Percentiles rank a stretch among this genome's conserved stretches.
These are phyloP conservation scores for Platanista minor DNA, from an alignment of 2,113 vertebrate species.

Conservation along the genomic window DNA sequence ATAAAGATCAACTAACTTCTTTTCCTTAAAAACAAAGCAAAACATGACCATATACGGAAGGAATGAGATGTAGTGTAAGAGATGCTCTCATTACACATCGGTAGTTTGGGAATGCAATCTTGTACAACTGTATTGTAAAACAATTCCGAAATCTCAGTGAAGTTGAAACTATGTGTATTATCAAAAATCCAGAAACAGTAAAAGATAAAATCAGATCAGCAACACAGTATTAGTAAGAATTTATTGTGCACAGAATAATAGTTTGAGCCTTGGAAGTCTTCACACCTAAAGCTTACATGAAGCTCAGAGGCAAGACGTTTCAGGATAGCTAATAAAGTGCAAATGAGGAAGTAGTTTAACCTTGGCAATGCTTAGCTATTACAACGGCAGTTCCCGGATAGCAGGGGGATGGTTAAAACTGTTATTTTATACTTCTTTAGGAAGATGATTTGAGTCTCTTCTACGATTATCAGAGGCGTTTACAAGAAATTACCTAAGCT, in stretches of 20 bases:
- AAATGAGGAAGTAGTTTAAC: not conserved
- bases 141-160: not conserved
- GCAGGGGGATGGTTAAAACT: not conserved
- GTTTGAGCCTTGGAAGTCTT: not conserved
- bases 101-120: not conserved
- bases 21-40: not conserved
- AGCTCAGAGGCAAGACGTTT: not conserved
- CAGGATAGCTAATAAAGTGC: not conserved
- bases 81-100: not conserved
- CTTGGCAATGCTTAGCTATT: not conserved
- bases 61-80: not conserved
- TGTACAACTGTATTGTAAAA: not conserved
- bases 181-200: not conserved
- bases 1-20: not conserved
- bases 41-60: not conserved
- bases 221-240: not conserved
- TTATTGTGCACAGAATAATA: not conserved
- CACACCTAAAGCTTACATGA: not conserved
- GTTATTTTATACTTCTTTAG: not conserved
- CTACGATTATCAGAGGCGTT: not conserved
- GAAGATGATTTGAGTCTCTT: not conserved
- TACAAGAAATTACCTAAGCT: not conserved
- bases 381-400: not conserved
- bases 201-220: not conserved
- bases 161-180: not conserved